phyloP scores from a whole-genome alignment of 2,888 invertebrate genomes.

The Mythimna impura region DNA sequence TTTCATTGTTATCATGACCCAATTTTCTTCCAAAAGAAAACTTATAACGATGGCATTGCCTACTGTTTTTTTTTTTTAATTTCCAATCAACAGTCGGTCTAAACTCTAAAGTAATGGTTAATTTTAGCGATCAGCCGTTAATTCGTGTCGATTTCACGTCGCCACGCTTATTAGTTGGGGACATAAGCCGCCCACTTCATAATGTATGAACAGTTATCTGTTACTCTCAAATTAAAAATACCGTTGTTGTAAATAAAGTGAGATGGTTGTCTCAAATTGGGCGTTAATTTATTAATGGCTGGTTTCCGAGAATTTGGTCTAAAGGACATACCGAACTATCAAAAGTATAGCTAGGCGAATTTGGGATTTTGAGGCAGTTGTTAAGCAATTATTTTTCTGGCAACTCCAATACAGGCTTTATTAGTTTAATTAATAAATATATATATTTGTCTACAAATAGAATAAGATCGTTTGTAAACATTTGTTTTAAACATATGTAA shows the following conservation, averaged over 20 bases:
- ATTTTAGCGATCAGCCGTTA: slow-evolving; percentile 64
- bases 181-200: slow-evolving; percentile 65
- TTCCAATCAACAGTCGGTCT: slow-evolving; percentile 19
- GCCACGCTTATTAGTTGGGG: slow-evolving; percentile 49
- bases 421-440: no score
- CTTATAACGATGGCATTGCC: neutral
- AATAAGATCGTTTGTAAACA: no score
- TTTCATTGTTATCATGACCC: slow-evolving; percentile 1
- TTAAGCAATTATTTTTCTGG: neutral
- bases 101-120: slow-evolving; percentile 23
- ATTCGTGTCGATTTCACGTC: slow-evolving; percentile 60
- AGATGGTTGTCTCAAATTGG: slow-evolving; percentile 3
- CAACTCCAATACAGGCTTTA: no score
- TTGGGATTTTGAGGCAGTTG: neutral
- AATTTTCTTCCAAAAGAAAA: neutral
- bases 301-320: neutral
- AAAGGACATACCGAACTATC: no score
- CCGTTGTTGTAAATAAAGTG: slow-evolving; percentile 39
- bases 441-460: no score
- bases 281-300: neutral
- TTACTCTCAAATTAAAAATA: slow-evolving; percentile 51
- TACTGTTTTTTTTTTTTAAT: slow-evolving; percentile 7
- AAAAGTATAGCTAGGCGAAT: no score
- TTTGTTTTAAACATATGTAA: no score
- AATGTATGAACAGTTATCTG: slow-evolving; percentile 55